These are phyloP conservation scores for Dendrocopos noguchii DNA, from an alignment of 2,113 vertebrate species.

Conservation along the genomic window DNA sequence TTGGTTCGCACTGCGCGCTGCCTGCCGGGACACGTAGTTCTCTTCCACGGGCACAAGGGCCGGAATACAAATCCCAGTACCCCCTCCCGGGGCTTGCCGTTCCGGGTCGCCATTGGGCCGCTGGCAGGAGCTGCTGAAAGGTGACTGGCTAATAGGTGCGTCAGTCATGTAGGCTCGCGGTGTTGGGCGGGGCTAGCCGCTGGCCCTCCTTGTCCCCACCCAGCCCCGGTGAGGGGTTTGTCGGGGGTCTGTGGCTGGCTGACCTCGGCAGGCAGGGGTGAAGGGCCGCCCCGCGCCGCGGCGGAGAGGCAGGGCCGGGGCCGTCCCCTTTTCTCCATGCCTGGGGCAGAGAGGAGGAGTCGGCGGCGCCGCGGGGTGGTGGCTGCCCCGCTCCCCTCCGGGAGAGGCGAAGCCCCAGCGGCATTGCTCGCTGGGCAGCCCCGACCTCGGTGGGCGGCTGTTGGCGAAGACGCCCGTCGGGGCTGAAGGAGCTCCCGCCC, in stretches of 20 bases:
- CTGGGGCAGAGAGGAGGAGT: conserved; percentile 31
- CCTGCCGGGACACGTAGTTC: neutral
- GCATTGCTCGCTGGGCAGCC: neutral
- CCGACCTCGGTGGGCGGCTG: neutral
- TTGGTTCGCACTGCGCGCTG: neutral
- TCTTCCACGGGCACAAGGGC: accelerated
- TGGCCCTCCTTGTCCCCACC: too few species aligned
- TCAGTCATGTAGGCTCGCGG: neutral
- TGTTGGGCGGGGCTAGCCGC: neutral
- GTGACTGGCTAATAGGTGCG: accelerated
- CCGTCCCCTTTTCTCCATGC: conserved; percentile 2
- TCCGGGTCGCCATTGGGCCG: neutral
- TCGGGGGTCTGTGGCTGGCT: neutral
- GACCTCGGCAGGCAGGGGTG: neutral
- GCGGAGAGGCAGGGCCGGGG: neutral
- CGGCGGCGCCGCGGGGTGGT: neutral
- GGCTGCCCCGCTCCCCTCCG: neutral
- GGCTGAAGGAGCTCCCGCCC: neutral
- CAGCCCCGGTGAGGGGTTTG: neutral
- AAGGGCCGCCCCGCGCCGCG: neutral
- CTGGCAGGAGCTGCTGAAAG: accelerated
- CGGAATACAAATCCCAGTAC: neutral
- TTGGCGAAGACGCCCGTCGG: neutral
- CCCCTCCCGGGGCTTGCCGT: accelerated
- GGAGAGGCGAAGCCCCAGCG: neutral